Percentiles rank a stretch among this genome's conserved stretches.
These are phyloP conservation scores for Atlantisia rogersi DNA, from an alignment of 2,113 vertebrate species.

Conservation along the genomic window DNA sequence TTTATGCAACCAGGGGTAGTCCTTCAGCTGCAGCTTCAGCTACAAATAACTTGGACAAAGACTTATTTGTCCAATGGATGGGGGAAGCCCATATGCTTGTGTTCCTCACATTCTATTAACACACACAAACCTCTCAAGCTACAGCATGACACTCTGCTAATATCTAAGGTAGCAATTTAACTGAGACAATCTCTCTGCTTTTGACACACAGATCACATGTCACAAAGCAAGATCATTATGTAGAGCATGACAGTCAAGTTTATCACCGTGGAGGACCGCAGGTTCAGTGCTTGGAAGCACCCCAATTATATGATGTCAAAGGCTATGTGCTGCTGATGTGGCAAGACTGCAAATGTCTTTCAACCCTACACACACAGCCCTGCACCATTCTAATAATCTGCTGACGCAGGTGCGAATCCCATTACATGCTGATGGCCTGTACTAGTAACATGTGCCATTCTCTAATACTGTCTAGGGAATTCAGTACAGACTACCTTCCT, in stretches of 20 bases:
- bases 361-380: not conserved
- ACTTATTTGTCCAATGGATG: not conserved
- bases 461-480: not conserved
- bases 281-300: constrained; percentile 50
- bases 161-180: not conserved
- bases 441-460: not conserved
- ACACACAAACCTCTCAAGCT: not conserved
- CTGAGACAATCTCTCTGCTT: not conserved
- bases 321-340: constrained; percentile 35
- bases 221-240: constrained; percentile 23
- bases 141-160: not conserved
- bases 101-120: not conserved
- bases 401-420: not conserved
- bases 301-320: constrained; percentile 60
- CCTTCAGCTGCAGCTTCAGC: not conserved
- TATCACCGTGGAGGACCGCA: not conserved
- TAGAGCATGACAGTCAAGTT: not conserved
- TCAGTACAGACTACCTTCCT: not conserved
- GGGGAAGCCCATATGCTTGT: not conserved
- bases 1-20: not conserved
- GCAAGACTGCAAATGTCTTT: constrained; percentile 37
- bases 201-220: not conserved
- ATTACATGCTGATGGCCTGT: not conserved
- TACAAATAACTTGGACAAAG: not conserved
- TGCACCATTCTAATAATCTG: constrained; percentile 6